Evolutionary conservation across 1,140 invertebrate genomes (phyloP).

Genomic region (Brachionus asplanchnoidis): DNA sequence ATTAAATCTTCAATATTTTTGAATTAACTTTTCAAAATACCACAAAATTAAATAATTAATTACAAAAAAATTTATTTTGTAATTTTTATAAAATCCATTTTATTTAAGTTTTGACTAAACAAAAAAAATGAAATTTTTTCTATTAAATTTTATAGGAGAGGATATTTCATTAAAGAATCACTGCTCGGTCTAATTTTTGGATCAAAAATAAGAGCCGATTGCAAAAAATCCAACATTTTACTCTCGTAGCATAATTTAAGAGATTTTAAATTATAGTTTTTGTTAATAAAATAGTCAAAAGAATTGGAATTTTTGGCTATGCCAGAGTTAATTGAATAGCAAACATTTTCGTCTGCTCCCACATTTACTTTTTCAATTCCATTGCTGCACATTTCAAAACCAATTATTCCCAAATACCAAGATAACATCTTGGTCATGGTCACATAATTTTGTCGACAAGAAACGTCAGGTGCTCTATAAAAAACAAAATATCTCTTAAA

Average conservation of each 20-base stretch:
- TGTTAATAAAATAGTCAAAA: not conserved
- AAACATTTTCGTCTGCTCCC: not conserved
- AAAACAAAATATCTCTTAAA: slow-evolving; percentile 13
- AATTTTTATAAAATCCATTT: too few species aligned
- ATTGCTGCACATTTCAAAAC: slow-evolving; percentile 28
- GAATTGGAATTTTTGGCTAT: not conserved
- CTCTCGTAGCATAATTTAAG: not conserved
- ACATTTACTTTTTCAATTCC: not conserved
- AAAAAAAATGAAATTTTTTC: too few species aligned
- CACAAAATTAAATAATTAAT: too few species aligned
- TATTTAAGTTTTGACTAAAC: too few species aligned
- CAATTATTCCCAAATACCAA: slow-evolving; percentile 27
- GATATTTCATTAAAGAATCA: not conserved
- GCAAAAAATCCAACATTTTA: not conserved
- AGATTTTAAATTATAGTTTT: not conserved
- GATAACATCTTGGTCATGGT: not conserved
- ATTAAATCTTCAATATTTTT: too few species aligned
- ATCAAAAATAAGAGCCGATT: not conserved
- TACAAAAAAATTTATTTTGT: too few species aligned
- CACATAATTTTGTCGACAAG: not conserved
- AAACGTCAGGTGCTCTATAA: slow-evolving; percentile 14
- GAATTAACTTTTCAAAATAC: too few species aligned
- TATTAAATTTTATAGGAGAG: not conserved
- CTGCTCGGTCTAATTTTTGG: not conserved
- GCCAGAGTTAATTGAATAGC: not conserved